phyloP scores from a whole-genome alignment of 2,888 invertebrate species.

The Chaetogeoica ovagalla region DNA sequence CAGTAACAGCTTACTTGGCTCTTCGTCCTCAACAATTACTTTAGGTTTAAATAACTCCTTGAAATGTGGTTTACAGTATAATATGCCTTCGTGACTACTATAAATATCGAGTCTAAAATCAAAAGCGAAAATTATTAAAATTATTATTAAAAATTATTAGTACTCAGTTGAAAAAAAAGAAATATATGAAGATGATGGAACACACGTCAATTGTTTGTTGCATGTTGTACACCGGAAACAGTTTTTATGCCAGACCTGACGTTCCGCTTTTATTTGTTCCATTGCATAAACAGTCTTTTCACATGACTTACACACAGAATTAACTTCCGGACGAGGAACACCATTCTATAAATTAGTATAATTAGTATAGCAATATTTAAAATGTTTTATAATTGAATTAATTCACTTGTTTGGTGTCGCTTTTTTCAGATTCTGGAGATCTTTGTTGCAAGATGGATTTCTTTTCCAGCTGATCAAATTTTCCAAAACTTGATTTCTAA shows the following conservation, averaged over 20 bases:
- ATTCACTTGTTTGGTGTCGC: slow-evolving; percentile 35
- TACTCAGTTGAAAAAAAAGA: slow-evolving; percentile 19
- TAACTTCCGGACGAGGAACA: slow-evolving; percentile 38
- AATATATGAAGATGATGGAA: slow-evolving; percentile 55
- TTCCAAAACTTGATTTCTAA: slow-evolving; percentile 76
- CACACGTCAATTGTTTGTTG: slow-evolving; percentile 86
- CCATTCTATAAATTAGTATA: slow-evolving; percentile 43
- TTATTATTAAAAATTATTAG: slow-evolving; percentile 3
- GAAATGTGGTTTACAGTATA: slow-evolving; percentile 93
- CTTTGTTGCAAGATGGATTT: slow-evolving; percentile 68
- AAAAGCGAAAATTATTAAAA: slow-evolving; percentile 11
- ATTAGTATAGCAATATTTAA: not conserved
- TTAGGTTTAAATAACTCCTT: slow-evolving; percentile 90
- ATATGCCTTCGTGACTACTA: slow-evolving; percentile 83
- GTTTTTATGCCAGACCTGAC: slow-evolving; percentile 87
- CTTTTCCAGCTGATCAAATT: slow-evolving; percentile 74
- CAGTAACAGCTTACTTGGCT: slow-evolving; percentile 65
- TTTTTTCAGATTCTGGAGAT: slow-evolving; percentile 68
- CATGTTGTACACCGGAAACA: slow-evolving; percentile 94
- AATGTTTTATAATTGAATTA: not conserved
- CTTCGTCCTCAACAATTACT: slow-evolving; percentile 73
- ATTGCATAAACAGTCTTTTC: slow-evolving; percentile 91
- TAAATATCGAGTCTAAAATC: slow-evolving; percentile 83
- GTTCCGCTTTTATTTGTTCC: slow-evolving; percentile 93
- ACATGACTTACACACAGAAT: slow-evolving; percentile 74